Base-by-base conservation (phyloP, 2,888 invertebrate species). In the Eupsilia transversa region DNA sequence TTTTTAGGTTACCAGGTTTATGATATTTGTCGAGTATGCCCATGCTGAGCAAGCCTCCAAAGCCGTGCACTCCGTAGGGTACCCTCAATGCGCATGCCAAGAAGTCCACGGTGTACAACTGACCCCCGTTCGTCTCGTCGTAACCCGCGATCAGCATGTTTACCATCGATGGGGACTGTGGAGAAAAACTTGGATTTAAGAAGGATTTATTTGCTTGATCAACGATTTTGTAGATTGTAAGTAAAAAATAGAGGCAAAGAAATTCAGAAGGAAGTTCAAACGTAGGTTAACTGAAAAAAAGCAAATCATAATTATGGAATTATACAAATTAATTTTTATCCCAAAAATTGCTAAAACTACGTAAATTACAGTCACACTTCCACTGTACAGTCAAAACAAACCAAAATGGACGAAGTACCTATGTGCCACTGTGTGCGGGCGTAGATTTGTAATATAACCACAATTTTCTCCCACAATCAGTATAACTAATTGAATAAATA, bases 11-110 rank as follows among this genome's bases (percentile, higher is more conserved):
- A 98, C 98, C 96, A 84, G 96, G 94, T 86, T 97, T 97, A 94
- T 99, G 98, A 91, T 98, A 98, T 80, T 98, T 97, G 94, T 99
- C 99, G 96, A 99, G 97, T 76, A 99, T 98, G 80, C 98, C 97
- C 74, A 98, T 96, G 54, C 98, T 97, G 91, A 99, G 98, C 89
- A 98, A 97, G 1, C 99, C 99, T 57, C 99, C 99, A 93, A 99
- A 99, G 9, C 99, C 99, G 92, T 99, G 99, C 14, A 98, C 97
- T 63, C 98, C 98, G 93, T 98, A 99, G 33, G 99, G 98, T 17
- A 99, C 97, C 87, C 97, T 97, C 56, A 98, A 97, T 67, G 98
- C 97, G 14, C 99, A 98, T 1, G 98, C 99, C 90, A 99, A 95
- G 91, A 99, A 99, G 94, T 99, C 99, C 93, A 99, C 97, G 89